phyloP scores from a whole-genome alignment of 2,113 vertebrate genomes.

The Zosterops lateralis region DNA sequence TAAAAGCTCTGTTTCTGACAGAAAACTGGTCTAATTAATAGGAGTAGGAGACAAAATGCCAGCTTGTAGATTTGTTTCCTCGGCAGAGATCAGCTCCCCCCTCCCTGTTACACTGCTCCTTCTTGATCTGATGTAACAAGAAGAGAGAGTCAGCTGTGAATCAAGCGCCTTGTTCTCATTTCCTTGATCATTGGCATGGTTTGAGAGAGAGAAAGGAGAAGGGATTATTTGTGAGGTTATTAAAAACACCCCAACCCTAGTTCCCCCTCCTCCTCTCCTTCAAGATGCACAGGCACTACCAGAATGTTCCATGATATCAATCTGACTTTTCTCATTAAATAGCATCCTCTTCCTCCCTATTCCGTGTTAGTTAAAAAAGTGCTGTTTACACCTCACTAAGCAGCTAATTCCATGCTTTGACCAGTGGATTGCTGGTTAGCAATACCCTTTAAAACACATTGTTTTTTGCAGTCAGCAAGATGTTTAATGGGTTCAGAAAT shows the following conservation, averaged over 20 bases:
- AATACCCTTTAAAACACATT: neutral
- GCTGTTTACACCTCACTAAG: constrained; percentile 43
- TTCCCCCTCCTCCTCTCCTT: constrained; percentile 17
- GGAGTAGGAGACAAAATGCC: constrained; percentile 45
- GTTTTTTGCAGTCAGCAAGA: constrained; percentile 48
- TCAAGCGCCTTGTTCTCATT: constrained; percentile 60
- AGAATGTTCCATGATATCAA: constrained; percentile 26
- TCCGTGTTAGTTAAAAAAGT: constrained; percentile 33
- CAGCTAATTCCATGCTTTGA: constrained; percentile 35
- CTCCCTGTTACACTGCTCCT: neutral
- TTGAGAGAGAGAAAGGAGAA: constrained; percentile 52
- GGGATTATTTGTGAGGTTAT: constrained; percentile 58
- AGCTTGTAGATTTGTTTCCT: constrained; percentile 40
- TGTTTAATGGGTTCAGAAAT: constrained; percentile 62
- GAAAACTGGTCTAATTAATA: constrained; percentile 29
- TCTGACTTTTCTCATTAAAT: constrained; percentile 46
- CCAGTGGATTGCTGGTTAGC: constrained; percentile 14
- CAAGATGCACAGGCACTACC: constrained; percentile 7
- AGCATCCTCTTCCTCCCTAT: neutral
- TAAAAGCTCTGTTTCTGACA: constrained; percentile 27
- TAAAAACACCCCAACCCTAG: neutral
- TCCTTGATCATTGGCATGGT: constrained; percentile 67
- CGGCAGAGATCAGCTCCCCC: neutral
- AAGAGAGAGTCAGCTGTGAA: constrained; percentile 65
- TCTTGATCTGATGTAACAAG: constrained; percentile 65